Evolutionary conservation across 2,888 invertebrate species (phyloP), one percentile per base, ranked within the genome.

Genomic region (Stomorhina lunata): DNA sequence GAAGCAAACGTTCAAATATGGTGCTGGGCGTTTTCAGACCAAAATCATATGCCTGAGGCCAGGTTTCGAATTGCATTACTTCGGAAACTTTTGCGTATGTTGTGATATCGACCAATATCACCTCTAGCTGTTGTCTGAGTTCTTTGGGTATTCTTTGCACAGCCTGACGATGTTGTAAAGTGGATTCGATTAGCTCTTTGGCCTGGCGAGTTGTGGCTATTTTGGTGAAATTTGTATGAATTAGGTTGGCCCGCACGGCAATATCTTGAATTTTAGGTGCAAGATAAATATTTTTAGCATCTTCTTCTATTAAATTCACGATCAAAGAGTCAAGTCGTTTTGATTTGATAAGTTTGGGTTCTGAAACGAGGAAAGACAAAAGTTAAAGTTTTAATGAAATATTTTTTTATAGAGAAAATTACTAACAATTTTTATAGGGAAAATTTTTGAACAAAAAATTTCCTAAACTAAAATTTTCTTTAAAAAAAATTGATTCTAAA

Each of bases 41-140:
- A 73, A 90, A 89, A 66, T 90, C 92, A 84, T 93, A 94, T 25
- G 93, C 92, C 50, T 92, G 90, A 66, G 93, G 93, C 95, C 95
- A 95, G 59, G 93, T 92, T 72, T 91, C 92, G 3, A 91, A 91
- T 4, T 93, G 92, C 87, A 94, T 92, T 80, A 93, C 92, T 10
- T 91, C 87, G 1, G 93, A 92, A 53, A 95, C 93, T 93, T 94
- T 87, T 77, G 94, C 93, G 87, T 94, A 95, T 1, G 95, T 90
- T 57, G 93, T 92, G 85, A 95, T 93, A 86, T 93, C 93, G n/a
- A 92, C 89, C 81, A 94, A 92, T 92, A 93, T 94, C 57, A 92
- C 91, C 20, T 92, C 91, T 85, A 95, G 92, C 59, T 91, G 88
- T 1, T 83, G 71, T 20, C 89, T 87, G 27, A 90, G 55, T 7